These are phyloP conservation scores for Scrobipalpa atriplicella DNA, from an alignment of 2,888 invertebrate species.

Conservation along the genomic window DNA sequence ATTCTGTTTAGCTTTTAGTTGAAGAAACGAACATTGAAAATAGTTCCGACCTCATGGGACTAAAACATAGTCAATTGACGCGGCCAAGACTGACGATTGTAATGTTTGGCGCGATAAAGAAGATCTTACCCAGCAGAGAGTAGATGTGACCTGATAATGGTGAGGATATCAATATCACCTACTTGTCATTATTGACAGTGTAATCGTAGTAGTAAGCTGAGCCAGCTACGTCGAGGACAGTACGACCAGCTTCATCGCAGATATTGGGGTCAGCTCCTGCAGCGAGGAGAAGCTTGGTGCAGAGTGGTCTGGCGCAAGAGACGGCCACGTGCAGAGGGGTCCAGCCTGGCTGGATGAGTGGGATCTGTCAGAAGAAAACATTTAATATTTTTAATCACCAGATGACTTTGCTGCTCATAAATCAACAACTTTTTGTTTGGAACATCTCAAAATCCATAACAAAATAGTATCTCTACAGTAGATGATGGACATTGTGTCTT, in stretches of 20 bases:
- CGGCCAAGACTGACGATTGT: too few species aligned
- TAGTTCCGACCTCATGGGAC: too few species aligned
- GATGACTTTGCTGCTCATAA: not conserved
- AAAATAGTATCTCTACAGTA: too few species aligned
- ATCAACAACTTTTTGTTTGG: too few species aligned
- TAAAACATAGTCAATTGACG: too few species aligned
- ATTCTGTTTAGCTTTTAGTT: not conserved
- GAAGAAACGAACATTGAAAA: too few species aligned
- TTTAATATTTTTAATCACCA: not conserved
- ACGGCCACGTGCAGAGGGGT: constrained; percentile 84
- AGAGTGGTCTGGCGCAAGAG: constrained; percentile 73
- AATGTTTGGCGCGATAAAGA: too few species aligned
- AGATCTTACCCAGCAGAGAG: too few species aligned
- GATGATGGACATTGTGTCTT: constrained; percentile 36
- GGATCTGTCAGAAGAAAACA: constrained; percentile 57
- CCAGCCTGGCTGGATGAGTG: constrained; percentile 77
- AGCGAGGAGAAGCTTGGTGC: constrained; percentile 75
- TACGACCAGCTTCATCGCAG: constrained; percentile 66
- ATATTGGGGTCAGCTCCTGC: constrained; percentile 75
- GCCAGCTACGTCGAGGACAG: constrained; percentile 78
- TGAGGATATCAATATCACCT: constrained; percentile 27
- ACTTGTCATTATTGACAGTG: constrained; percentile 47
- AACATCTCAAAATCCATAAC: too few species aligned
- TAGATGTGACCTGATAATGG: not conserved
- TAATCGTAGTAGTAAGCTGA: constrained; percentile 59